Evolutionary conservation across 1,140 invertebrate species (phyloP).

Genomic region (Eciton burchellii): DNA sequence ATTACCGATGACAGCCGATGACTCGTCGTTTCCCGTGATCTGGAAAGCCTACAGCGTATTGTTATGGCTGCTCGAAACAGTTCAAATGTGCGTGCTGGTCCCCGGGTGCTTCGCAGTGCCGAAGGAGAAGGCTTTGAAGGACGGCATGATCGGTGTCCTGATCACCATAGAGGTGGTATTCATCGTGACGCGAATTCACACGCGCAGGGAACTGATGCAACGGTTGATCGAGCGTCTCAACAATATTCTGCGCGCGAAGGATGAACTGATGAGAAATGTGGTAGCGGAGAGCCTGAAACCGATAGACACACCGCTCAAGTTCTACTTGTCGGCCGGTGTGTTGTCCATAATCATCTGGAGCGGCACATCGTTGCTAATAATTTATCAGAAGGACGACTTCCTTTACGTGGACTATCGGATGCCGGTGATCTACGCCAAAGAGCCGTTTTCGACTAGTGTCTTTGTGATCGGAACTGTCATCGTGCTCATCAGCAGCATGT

Average conservation of each 20-base stretch:
- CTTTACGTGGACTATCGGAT: constrained; percentile 8
- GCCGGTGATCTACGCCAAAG: not conserved
- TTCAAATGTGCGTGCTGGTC: not conserved
- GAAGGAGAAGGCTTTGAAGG: constrained; percentile 36
- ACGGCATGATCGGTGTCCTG: constrained; percentile 4
- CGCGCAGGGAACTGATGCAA: not conserved
- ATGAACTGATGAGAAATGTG: not conserved
- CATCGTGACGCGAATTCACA: not conserved
- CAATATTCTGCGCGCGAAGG: not conserved
- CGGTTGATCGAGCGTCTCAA: not conserved
- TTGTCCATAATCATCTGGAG: not conserved
- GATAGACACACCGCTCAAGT: not conserved
- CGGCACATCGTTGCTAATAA: not conserved
- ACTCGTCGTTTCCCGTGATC: not conserved
- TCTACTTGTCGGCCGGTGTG: constrained; percentile 9
- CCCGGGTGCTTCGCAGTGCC: constrained; percentile 34
- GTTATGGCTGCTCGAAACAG: constrained; percentile 1
- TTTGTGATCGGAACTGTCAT: constrained; percentile 16
- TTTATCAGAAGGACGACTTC: not conserved
- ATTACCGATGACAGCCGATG: constrained; percentile 45
- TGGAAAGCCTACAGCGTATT: constrained; percentile 23
- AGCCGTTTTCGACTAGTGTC: constrained; percentile 1
- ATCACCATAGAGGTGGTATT: not conserved
- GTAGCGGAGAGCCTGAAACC: not conserved
- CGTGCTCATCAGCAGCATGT: not conserved